These are phyloP conservation scores for Hirtodrosophila alboralis DNA, from an alignment of 2,888 invertebrate genomes.

Conservation along the genomic window DNA sequence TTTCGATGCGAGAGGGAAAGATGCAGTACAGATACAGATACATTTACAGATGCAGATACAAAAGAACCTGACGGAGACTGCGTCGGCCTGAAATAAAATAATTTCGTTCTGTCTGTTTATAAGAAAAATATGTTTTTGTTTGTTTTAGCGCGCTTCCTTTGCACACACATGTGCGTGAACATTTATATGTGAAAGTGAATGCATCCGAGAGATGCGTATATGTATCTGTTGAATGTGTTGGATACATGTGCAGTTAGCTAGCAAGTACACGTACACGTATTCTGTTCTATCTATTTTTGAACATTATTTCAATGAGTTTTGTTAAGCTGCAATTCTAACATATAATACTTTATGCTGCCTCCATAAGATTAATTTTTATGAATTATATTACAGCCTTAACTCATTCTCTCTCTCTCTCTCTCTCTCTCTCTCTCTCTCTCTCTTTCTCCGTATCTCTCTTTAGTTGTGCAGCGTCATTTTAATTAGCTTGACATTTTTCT, in stretches of 20 bases:
- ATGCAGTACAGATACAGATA: conserved; percentile 32
- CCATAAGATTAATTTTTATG: conserved; percentile 37
- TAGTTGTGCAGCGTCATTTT: conserved; percentile 59
- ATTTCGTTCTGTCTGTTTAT: conserved; percentile 71
- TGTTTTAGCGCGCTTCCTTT: conserved; percentile 75
- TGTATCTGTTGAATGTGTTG: conserved; percentile 44
- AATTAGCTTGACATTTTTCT: conserved; percentile 74
- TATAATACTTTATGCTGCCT: conserved; percentile 14
- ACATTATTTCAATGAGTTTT: conserved; percentile 67
- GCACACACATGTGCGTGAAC: conserved; percentile 37
- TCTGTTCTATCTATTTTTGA: conserved; percentile 45
- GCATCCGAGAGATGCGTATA: conserved; percentile 62
- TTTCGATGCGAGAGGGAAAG: conserved; percentile 64
- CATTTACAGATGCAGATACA: conserved; percentile 29
- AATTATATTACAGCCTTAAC: conserved; percentile 48
- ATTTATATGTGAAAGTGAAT: conserved; percentile 31
- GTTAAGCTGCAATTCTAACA: conserved; percentile 27
- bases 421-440: no score
- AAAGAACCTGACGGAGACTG: conserved; percentile 48
- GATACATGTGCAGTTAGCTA: conserved; percentile 35
- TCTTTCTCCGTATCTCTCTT: no score
- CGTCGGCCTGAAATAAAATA: conserved; percentile 62
- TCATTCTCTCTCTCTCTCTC: conserved; percentile 9
- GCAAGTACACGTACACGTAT: conserved; percentile 7
- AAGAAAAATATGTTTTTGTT: conserved; percentile 78